Conservation (phyloP, 2,113 vertebrate genomes). For the Eublepharis macularius region DNA sequence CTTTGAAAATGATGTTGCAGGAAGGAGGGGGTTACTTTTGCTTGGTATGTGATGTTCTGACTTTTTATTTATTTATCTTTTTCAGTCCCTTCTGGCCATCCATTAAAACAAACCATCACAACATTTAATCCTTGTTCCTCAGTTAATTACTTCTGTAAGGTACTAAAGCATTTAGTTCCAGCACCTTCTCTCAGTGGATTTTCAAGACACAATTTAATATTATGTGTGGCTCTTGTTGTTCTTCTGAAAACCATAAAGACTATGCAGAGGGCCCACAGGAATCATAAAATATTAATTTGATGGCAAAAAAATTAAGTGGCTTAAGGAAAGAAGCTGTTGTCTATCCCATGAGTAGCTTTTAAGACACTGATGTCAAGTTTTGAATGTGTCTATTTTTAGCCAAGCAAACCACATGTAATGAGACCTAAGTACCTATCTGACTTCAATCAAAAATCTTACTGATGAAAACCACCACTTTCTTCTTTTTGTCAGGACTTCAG, state of each 20-base stretch:
- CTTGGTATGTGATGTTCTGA: conserved; percentile 31
- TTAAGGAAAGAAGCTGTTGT: conserved; percentile 80
- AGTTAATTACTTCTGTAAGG: conserved; percentile 68
- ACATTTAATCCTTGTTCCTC: conserved; percentile 40
- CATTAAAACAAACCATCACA: conserved; percentile 57
- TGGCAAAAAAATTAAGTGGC: conserved; percentile 84
- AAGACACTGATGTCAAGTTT: conserved; percentile 76
- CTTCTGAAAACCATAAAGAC: conserved; percentile 80
- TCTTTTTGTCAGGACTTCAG: conserved; percentile 21
- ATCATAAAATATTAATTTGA: conserved; percentile 88
- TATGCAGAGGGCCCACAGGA: conserved; percentile 77
- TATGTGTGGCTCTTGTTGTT: conserved; percentile 73
- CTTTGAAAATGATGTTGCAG: conserved; percentile 54
- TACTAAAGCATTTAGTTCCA: conserved; percentile 77
- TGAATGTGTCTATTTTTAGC: conserved; percentile 76
- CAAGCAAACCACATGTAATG: conserved; percentile 79
- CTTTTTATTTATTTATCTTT: conserved; percentile 50
- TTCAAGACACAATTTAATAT: conserved; percentile 73
- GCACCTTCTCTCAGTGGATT: conserved; percentile 62
- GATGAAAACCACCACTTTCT: conserved; percentile 57
- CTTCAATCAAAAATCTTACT: conserved; percentile 36
- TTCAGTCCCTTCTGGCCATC: conserved; percentile 39
- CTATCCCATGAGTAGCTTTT: conserved; percentile 77
- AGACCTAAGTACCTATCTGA: conserved; percentile 80
- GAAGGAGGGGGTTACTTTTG: conserved; percentile 33